A percentile compares a stretch with the other conserved stretches of the same genome.
These are phyloP conservation scores for Cancer borealis DNA, from an alignment of 2,888 invertebrate genomes.

Conservation along the genomic window DNA sequence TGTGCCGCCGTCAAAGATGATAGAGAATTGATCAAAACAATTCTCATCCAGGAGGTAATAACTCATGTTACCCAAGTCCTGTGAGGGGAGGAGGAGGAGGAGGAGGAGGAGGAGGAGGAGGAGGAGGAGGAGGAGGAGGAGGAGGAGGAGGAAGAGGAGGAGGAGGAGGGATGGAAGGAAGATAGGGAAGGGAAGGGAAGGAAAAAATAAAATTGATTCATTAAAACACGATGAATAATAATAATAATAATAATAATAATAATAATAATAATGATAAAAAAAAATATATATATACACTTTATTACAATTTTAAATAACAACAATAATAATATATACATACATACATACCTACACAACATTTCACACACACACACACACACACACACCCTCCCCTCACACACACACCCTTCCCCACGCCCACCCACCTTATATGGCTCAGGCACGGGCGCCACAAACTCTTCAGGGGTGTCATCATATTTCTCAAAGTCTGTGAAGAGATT, in stretches of 20 bases:
- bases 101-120: neutral
- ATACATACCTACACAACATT: too few species aligned
- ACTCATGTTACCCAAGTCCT: slow-evolving; percentile 88
- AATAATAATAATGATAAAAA: too few species aligned
- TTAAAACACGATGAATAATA: too few species aligned
- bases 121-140: neutral
- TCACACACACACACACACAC: neutral
- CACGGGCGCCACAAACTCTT: slow-evolving; percentile 80
- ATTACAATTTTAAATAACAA: too few species aligned
- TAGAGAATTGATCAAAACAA: slow-evolving; percentile 96
- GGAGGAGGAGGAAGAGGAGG: neutral
- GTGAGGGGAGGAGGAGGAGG: neutral
- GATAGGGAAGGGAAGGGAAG: neutral
- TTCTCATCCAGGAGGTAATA: slow-evolving; percentile 96
- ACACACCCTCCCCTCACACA: neutral
- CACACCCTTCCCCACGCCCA: too few species aligned
- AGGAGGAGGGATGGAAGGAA: too few species aligned
- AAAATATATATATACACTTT: too few species aligned
- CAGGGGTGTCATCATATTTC: slow-evolving; percentile 84
- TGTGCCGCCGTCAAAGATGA: slow-evolving; percentile 84
- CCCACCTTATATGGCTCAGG: slow-evolving; percentile 89
- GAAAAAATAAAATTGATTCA: too few species aligned
- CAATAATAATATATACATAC: too few species aligned
- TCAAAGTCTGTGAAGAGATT: slow-evolving; percentile 97
- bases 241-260: too few species aligned